A percentile compares a stretch with the other conserved stretches of the same genome.
Evolutionary conservation across 1,140 invertebrate species (phyloP).

Genomic region (Nebria ingens): DNA sequence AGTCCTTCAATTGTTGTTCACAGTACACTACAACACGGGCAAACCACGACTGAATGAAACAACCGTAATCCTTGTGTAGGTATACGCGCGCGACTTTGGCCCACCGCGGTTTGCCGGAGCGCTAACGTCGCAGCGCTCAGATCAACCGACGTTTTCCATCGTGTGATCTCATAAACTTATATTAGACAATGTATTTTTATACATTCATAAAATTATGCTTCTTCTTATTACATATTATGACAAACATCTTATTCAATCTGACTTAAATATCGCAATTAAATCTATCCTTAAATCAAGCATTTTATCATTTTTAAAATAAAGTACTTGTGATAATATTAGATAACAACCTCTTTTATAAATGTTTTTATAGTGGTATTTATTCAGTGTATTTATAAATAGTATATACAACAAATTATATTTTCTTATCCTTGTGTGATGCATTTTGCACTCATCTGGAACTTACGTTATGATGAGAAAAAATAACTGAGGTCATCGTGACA

Average conservation of each 20-base stretch:
- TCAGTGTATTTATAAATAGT: too few relatives aligned
- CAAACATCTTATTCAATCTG: not conserved
- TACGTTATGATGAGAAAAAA: too few relatives aligned
- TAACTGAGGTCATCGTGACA: too few relatives aligned
- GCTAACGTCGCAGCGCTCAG: not conserved
- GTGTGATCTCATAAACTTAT: not conserved
- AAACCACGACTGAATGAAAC: not conserved
- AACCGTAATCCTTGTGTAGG: slow-evolving; percentile 6
- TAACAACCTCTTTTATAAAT: too few relatives aligned
- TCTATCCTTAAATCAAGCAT: too few relatives aligned
- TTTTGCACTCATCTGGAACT: too few relatives aligned
- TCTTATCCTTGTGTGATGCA: too few relatives aligned
- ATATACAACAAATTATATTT: too few relatives aligned
- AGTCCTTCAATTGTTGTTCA: slow-evolving; percentile 4
- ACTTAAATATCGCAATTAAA: not conserved
- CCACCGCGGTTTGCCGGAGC: not conserved
- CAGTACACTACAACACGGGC: slow-evolving; percentile 2
- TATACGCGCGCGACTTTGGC: not conserved
- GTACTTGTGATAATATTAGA: too few relatives aligned
- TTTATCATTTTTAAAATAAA: too few relatives aligned
- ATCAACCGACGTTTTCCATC: too few relatives aligned
- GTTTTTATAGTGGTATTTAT: too few relatives aligned
- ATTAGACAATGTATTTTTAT: not conserved
- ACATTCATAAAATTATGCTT: not conserved
- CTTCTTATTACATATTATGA: not conserved